A percentile compares a stretch with the other conserved stretches of the same genome.
Conservation (phyloP, 2,888 invertebrate species). For the Onthophagus sagittarius region DNA sequence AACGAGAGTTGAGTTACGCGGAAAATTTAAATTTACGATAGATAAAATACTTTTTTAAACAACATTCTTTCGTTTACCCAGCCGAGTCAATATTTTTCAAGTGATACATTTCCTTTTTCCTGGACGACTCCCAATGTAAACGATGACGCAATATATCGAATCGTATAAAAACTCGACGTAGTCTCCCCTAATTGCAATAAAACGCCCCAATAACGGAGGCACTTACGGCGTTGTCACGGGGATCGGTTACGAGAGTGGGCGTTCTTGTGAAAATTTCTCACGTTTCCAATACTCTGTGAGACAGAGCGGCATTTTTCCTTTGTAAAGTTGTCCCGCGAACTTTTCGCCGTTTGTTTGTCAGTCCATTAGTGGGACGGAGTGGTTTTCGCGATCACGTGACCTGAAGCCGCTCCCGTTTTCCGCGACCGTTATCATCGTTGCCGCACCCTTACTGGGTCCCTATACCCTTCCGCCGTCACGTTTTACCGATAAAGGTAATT, state of each 20-base stretch:
- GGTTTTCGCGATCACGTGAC: constrained; percentile 13
- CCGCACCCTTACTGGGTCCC: background rate
- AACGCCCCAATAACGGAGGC: background rate
- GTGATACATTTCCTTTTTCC: background rate
- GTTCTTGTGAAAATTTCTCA: background rate
- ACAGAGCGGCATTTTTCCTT: constrained; percentile 1
- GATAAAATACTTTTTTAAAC: background rate
- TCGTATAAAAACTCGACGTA: background rate
- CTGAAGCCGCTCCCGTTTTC: constrained; percentile 1
- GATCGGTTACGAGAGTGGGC: background rate
- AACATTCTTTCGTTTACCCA: background rate
- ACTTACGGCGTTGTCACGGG: background rate
- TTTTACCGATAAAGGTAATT: background rate
- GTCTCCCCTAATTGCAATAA: background rate
- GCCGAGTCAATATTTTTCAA: background rate
- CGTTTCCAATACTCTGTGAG: background rate
- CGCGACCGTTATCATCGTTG: background rate
- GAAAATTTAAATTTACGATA: background rate
- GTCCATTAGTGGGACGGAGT: constrained; percentile 10
- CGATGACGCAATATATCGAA: background rate
- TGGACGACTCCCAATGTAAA: background rate
- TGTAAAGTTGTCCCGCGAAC: background rate
- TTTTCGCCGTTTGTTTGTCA: constrained; percentile 7
- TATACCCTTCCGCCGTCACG: background rate
- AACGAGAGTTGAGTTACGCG: background rate